Base-by-base conservation (phyloP, 2,888 invertebrate genomes). In the Napeogenes sylphis region DNA sequence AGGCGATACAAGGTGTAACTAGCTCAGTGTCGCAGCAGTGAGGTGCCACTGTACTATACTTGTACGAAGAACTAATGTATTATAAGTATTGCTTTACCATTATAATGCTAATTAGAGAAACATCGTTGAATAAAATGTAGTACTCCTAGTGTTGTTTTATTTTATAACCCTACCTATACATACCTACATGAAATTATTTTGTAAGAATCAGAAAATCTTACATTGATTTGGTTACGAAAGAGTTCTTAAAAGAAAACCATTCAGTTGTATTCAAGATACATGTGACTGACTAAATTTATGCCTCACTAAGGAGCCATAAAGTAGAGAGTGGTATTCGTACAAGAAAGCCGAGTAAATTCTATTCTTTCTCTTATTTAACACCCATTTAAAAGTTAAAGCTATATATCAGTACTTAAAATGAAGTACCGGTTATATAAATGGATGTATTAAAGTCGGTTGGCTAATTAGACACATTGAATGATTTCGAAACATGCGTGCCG, bases 71-170 rank as follows among this genome's bases (percentile, higher is more conserved):
- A 51, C 10, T 30, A 51, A 30, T 51, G 51, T 51, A 10, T 51
- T 51, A 30, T 51, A 51, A 30, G 21, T 30, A 30, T 30, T 51
- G 30, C 30, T 30, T 51, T 51, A 51, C 5, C 51, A 30, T 30
- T 10, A 51, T 51, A 51, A 30, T 30, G 51, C 21, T 51, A 51
- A 51, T 51, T 51, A 30, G 30, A 51, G 51, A n/a, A 51, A 51
- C 51, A 51, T 51, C 51, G 30, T 51, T 51, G 12, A 51, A 51
- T 51, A 51, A 51, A 14, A 51, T 30, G 51, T 51, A 51, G 51
- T 51, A 8, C 8, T 51, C 51, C 6, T 8, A 51, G 8, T 51
- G 30, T 21, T 51, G 8, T 51, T 30, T 51, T 12, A 51, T 51
- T 51, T 51, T 8, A 30, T 8, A 51, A 51, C 51, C 51, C 5